Base-by-base conservation (phyloP, 2,797 vertebrate genomes). In the Epinephelus coioides region DNA sequence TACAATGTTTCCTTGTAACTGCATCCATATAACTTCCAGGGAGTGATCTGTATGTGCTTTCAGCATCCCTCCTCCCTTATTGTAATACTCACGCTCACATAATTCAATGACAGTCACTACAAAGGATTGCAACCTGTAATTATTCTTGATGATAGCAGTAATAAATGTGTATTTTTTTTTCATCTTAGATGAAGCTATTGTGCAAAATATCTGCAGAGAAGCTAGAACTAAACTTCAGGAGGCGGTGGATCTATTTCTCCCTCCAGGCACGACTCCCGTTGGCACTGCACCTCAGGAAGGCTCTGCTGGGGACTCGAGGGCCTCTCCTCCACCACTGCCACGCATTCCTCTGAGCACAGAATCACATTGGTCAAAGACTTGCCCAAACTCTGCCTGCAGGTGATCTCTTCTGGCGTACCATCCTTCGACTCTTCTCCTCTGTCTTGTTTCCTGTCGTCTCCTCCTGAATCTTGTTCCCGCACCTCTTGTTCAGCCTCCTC, bases 121-220 rank as follows among this genome's bases (percentile, higher is more conserved):
- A 74, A 70, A 66, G 82, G 78, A 86, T 71, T 75, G 64, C 75
- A 75, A 82, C 84, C 70, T 89, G 85, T 87, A 66, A 82, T 86
- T 65, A 68, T 74, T 91, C 81, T 82, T 43, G 30, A 86, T 77
- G 74, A 84, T 86, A 87, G 86, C 80, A 73, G 88, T 86, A 86
- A 87, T 88, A 83, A 81, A 90, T 86, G 90, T 90, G 86, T 87
- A 91, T 34, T 90, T 90, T 90, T 90, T 91, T 88, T 91, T 93
- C 90, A 92, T 92, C 90, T 93, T 92, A 82, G 89, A 90, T 91
- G 86, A 94, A 90, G 92, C 91, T 93, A 80, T 94, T 96, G 96
- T 97, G 96, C 96, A 97, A 97, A 96, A 96, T 87, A 93, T 95
- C 92, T 95, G 95, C 95, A 90, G 90, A 88, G 88, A 90, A 85